Evolutionary conservation across 2,113 vertebrate species (phyloP), one percentile per base, ranked within the genome.

Genomic region (Hemibagrus wyckioides): DNA sequence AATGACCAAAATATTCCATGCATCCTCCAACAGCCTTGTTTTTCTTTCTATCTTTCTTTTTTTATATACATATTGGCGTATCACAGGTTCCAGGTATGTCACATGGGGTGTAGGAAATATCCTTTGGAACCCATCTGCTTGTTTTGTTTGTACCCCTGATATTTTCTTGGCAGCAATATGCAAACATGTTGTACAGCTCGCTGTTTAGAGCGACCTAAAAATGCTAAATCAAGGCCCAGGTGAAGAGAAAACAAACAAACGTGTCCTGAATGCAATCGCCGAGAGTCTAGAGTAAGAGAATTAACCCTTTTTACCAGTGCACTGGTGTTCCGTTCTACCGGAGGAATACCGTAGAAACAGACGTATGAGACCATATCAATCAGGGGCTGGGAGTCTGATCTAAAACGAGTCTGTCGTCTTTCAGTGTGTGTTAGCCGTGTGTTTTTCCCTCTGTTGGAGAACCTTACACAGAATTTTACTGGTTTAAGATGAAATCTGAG

Each of bases 71-170:
- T 85, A 80, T 63, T 75, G 44, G 48, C 48, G 73, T 50, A 50
- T n/a, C 48, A 77, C 82, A 69, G 85, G n/a, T 86, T 80, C 59
- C 41, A 91, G 89, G 85, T 91, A 89, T 52, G 44, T 69, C 76
- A 89, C 79, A 91, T 91, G 59, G 80, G 30, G 23, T 82, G 75
- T 81, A 89, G 86, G 77, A 48, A 41, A 69, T 76, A 54, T 73
- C 63, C 36, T 88, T 89, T 73, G 21, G 80, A 86, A 86, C 77
- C 80, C 88, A 67, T 82, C 57, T 89, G 88, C 88, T 59, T 59
- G 69, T 57, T 81, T 77, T 85, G 50, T 48, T 56, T 73, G 39
- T 59, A 56, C 41, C 13, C 75, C 19, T 81, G 61, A 71, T 81
- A 69, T 50, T 77, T 67, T 81, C 63, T 77, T 85, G 80, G 63